phyloP scores from a whole-genome alignment of 2,113 vertebrate genomes.

The Dermatemys mawii region DNA sequence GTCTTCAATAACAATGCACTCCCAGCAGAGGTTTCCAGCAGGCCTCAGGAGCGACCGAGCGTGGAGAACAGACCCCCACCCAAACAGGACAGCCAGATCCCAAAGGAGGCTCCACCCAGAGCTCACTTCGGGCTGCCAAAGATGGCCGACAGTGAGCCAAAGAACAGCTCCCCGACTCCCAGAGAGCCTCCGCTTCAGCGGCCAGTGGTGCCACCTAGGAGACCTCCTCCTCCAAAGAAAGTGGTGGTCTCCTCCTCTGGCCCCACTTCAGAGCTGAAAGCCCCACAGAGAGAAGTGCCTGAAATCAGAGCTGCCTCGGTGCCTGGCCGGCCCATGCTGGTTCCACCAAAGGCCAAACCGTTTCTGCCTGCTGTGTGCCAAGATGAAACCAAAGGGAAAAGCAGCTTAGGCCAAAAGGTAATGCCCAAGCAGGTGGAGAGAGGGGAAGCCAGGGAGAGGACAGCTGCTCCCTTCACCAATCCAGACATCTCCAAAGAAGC shows the following conservation, averaged over 20 bases:
- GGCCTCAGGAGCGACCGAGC: slow-evolving; percentile 61
- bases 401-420: slow-evolving; percentile 80
- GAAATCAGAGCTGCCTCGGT: slow-evolving; percentile 73
- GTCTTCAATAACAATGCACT: slow-evolving; percentile 51
- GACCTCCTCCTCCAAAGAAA: slow-evolving; percentile 96
- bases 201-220: slow-evolving; percentile 86
- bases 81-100: slow-evolving; percentile 79
- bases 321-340: slow-evolving; percentile 83
- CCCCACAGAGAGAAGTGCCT: slow-evolving; percentile 71
- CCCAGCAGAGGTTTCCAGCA: slow-evolving; percentile 58
- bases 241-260: slow-evolving; percentile 46
- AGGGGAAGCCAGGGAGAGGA: slow-evolving; percentile 81
- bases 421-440: slow-evolving; percentile 80
- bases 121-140: slow-evolving; percentile 47
- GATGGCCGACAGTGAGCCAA: slow-evolving; percentile 45
- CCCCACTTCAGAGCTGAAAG: slow-evolving; percentile 77
- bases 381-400: slow-evolving; percentile 84
- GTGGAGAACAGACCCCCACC: slow-evolving; percentile 76
- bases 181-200: slow-evolving; percentile 78
- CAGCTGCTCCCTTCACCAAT: slow-evolving; percentile 59
- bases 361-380: slow-evolving; percentile 71
- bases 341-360: slow-evolving; percentile 92
- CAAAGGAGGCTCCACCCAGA: slow-evolving; percentile 70
- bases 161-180: background rate
- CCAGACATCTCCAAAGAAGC: slow-evolving; percentile 80